Evolutionary conservation across 2,113 vertebrate species (phyloP), one percentile per base, ranked within the genome.

Genomic region (Anser cygnoides): DNA sequence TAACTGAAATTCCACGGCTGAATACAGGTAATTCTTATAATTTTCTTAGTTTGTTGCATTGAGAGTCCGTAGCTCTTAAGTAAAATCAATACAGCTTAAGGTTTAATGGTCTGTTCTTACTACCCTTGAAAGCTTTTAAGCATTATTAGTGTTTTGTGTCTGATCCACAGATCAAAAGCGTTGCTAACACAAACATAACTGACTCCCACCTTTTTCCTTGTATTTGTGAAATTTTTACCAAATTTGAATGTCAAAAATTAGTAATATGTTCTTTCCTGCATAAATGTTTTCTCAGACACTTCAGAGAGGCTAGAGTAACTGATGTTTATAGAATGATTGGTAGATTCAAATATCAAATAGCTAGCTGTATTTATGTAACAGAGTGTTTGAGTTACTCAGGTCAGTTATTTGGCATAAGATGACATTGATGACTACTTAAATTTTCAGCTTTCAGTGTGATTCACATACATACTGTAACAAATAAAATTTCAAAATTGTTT

Each of bases 1-100:
- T 75, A 87, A 97, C 97, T 65, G 97, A 97, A 96, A 97, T 80
- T 83, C 97, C 95, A 66, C 77, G n/a, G 49, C 89, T 95, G 4
- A 9, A 33, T 74, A 59, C 92, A 96, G 97, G 97, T 98, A 97
- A 97, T 55, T 79, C 57, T 76, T 15, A 66, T 50, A 8, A 58
- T 73, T 68, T 86, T 92, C 39, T 62, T 26, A 50, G 82, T 19
- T 26, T 54, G 52, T 29, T 81, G 3, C 26, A 15, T 28, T 87
- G 33, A 62, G 8, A 71, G 29, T 72, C 25, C 70, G 35, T 75
- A 59, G 37, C 41, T 81, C 16, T 89, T 43, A 19, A 87, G 14
- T 43, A 72, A 87, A 84, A 76, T 92, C 8, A 49, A 13, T 61
- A n/a, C 0, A 2, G 3, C 59, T 77, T 90, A 59, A 61, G 21